A percentile compares a stretch with the other conserved stretches of the same genome.
Conservation (phyloP, 2,888 invertebrate species). For the Tinea semifulvella region DNA sequence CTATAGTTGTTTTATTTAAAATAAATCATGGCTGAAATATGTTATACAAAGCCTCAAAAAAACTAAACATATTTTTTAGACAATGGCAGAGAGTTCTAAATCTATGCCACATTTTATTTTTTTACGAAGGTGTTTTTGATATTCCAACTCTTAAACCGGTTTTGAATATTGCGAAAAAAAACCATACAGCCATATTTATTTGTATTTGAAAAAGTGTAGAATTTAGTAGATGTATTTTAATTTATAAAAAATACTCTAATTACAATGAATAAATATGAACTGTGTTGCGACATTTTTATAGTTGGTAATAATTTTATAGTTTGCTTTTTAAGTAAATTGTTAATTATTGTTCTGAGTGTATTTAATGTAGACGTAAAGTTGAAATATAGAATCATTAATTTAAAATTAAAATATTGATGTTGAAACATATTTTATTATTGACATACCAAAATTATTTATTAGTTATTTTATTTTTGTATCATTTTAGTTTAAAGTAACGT, state of each 20-base stretch:
- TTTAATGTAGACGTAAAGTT: too few relatives aligned
- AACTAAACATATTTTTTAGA: too few relatives aligned
- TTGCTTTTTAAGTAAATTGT: not conserved
- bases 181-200: not conserved
- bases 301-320: not conserved
- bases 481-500: not conserved
- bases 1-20: too few relatives aligned
- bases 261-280: not conserved
- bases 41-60: not conserved
- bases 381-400: not conserved
- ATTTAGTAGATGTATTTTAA: not conserved
- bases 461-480: not conserved
- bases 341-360: too few relatives aligned
- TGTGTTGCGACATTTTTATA: not conserved
- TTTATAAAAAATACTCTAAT: not conserved
- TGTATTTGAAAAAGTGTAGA: not conserved
- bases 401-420: not conserved
- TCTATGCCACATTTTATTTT: not conserved
- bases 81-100: not conserved
- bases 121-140: too few relatives aligned
- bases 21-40: not conserved
- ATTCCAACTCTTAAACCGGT: too few relatives aligned
- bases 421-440: constrained; percentile 1
- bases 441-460: constrained; percentile 5
- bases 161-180: not conserved